phyloP scores from a whole-genome alignment of 2,888 invertebrate genomes.

The Pocota personata region DNA sequence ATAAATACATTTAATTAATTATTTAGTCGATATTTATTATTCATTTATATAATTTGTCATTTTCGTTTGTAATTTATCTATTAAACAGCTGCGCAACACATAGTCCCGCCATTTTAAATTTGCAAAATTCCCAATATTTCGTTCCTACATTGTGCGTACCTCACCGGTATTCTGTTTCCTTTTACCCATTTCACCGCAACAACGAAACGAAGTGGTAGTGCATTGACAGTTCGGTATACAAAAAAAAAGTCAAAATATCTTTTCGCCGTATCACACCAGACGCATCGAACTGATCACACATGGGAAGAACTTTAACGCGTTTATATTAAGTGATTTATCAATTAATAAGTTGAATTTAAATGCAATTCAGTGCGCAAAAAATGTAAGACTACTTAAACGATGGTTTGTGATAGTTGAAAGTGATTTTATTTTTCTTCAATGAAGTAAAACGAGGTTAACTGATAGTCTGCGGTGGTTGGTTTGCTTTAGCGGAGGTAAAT shows the following conservation, averaged over 20 bases:
- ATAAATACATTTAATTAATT: too few relatives aligned
- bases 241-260: conserved; percentile 31
- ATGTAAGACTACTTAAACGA: not conserved
- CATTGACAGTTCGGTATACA: conserved; percentile 23
- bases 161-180: conserved; percentile 34
- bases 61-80: not conserved
- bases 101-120: conserved; percentile 29
- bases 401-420: conserved; percentile 31
- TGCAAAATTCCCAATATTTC: conserved; percentile 42
- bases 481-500: conserved; percentile 36
- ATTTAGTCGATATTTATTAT: not conserved
- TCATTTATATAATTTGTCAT: not conserved
- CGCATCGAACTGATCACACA: conserved; percentile 35
- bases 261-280: not conserved
- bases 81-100: conserved; percentile 22
- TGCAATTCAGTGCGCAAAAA: conserved; percentile 8
- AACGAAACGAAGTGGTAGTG: conserved; percentile 23
- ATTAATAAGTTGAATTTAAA: conserved; percentile 10
- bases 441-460: conserved; percentile 21
- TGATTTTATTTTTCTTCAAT: conserved; percentile 1
- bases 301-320: not conserved
- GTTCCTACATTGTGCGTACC: not conserved
- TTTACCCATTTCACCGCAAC: not conserved
- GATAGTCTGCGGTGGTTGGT: conserved; percentile 33
- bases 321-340: not conserved